phyloP scores from a whole-genome alignment of 2,888 invertebrate species.

The Disparrhopalites patrizii region DNA sequence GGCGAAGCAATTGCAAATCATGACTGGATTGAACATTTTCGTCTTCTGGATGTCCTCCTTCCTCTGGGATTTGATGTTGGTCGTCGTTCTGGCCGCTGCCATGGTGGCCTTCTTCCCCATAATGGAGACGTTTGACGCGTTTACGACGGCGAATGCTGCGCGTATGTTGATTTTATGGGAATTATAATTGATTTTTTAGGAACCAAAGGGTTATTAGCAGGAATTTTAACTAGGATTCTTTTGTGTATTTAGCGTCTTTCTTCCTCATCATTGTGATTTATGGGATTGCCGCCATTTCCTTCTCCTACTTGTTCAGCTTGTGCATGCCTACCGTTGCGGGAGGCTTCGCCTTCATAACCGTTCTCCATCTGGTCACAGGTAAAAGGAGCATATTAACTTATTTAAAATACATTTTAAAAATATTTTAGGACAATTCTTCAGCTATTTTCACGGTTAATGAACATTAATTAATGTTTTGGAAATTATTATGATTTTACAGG shows the following conservation, averaged over 20 bases:
- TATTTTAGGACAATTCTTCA: not conserved
- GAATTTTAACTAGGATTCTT: not conserved
- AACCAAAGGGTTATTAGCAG: too few relatives aligned
- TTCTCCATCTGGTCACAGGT: constrained; percentile 49
- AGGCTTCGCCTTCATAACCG: constrained; percentile 53
- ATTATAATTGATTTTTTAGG: not conserved
- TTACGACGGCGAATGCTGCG: constrained; percentile 44
- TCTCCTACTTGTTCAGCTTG: constrained; percentile 61
- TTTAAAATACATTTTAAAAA: not conserved
- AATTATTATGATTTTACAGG: constrained; percentile 35
- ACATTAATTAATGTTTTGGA: constrained; percentile 31
- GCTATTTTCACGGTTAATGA: constrained; percentile 1
- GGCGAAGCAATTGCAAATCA: constrained; percentile 50
- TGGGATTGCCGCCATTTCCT: constrained; percentile 61
- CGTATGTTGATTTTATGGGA: constrained; percentile 29
- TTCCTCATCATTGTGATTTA: constrained; percentile 58
- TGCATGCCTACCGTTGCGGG: constrained; percentile 55
- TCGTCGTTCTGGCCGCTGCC: constrained; percentile 50
- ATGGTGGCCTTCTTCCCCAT: constrained; percentile 51
- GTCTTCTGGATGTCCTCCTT: constrained; percentile 54
- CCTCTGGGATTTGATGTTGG: constrained; percentile 53
- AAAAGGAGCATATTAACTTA: not conserved
- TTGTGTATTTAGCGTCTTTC: constrained; percentile 53
- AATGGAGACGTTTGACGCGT: constrained; percentile 50
- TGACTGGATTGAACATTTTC: constrained; percentile 51